Percentiles rank a stretch among this genome's conserved stretches.
phyloP scores from a whole-genome alignment of 2,888 invertebrate species.

The Limnephilus marmoratus region DNA sequence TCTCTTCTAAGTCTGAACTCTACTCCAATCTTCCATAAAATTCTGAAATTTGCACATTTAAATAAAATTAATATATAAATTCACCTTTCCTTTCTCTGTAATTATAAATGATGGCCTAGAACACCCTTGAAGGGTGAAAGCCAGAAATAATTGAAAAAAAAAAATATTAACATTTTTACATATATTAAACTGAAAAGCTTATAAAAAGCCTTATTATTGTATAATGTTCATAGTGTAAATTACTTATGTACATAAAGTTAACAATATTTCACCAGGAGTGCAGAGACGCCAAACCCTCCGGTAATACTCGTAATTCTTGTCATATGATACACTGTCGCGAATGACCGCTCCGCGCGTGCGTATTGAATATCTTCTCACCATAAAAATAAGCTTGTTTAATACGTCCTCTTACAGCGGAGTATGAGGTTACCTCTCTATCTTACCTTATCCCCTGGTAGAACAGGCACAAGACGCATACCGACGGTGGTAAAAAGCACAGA shows the following conservation, averaged over 20 bases:
- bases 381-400: conserved; percentile 10
- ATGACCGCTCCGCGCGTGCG: conserved; percentile 12
- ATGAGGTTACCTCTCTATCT: conserved; percentile 2
- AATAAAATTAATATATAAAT: no score
- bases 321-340: not conserved
- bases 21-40: no score
- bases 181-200: no score
- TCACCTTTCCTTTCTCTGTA: no score
- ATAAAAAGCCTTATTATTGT: no score
- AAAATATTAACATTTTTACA: no score
- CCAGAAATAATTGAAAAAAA: no score
- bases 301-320: not conserved
- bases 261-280: not conserved
- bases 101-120: no score
- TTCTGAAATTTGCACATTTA: no score
- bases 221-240: not conserved
- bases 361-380: conserved; percentile 27
- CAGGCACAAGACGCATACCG: not conserved
- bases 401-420: not conserved
- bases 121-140: no score
- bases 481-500: not conserved
- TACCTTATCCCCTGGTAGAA: not conserved
- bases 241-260: not conserved
- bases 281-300: not conserved
- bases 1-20: no score